These are phyloP conservation scores for Eretmocerus hayati DNA, from an alignment of 2,888 invertebrate genomes.

Conservation along the genomic window DNA sequence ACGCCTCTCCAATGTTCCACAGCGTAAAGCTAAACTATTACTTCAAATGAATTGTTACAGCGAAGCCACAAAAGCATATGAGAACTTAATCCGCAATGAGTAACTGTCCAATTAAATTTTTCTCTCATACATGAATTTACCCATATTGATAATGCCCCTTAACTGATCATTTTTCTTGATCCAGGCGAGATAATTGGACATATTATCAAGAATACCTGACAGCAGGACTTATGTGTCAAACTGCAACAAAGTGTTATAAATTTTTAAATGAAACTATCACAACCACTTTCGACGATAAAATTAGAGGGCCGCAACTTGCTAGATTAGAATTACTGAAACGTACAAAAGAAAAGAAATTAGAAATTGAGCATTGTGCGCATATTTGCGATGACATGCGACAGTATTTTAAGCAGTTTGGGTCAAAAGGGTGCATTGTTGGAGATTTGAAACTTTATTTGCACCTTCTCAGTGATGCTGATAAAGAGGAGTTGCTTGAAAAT, in stretches of 20 bases:
- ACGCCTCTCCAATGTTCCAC: constrained; percentile 46
- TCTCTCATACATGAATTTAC: too few species aligned
- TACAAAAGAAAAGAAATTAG: constrained; percentile 44
- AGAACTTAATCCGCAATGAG: constrained; percentile 68
- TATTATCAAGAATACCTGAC: constrained; percentile 49
- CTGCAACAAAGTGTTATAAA: constrained; percentile 39
- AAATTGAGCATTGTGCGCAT: constrained; percentile 36
- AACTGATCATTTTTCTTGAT: constrained; percentile 9
- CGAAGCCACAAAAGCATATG: constrained; percentile 66
- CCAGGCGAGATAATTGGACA: constrained; percentile 48
- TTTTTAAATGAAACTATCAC: constrained; percentile 41
- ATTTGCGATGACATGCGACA: constrained; percentile 64
- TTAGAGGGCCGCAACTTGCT: constrained; percentile 79
- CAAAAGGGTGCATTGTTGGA: constrained; percentile 78
- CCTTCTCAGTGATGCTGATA: constrained; percentile 59
- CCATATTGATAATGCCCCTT: background rate
- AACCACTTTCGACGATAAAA: constrained; percentile 33
- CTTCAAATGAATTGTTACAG: constrained; percentile 68
- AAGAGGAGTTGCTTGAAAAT: constrained; percentile 50
- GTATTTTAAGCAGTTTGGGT: constrained; percentile 76
- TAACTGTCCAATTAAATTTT: constrained; percentile 49
- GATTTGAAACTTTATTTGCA: constrained; percentile 73
- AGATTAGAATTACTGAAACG: constrained; percentile 66
- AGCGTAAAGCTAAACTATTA: constrained; percentile 67
- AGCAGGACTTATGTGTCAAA: constrained; percentile 37